Base-by-base conservation (phyloP, 2,113 vertebrate genomes). In the Embiotoca jacksoni region DNA sequence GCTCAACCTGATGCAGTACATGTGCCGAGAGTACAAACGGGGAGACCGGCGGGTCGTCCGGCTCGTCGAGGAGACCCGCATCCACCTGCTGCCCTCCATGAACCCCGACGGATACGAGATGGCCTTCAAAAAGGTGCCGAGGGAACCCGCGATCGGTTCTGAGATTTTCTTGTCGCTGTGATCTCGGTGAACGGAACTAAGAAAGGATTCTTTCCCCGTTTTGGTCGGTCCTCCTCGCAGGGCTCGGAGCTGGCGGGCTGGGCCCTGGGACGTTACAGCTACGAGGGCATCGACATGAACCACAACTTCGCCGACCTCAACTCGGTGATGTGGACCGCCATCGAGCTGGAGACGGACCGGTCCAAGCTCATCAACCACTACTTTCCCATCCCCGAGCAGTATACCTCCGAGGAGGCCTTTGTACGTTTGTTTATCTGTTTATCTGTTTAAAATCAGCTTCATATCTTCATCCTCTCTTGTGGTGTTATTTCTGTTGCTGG, bases 71-170 rank as follows among this genome's bases (percentile, higher is more conserved):
- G 96, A 96, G 58, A 98, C 97, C 0, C 96, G 97, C 78, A 98
- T 99, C 89, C 97, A 99, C 89, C 93, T 99, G 0, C 94, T 99
- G 80, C 97, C 97, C 0, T 97, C 97, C 0, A 95, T 98, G 92
- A 99, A 99, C 87, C 97, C 97, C 0, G 97, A 99, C 0, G 97
- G 96, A 84, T 98, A 99, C 0, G 97, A 99, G 90, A 92, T 96
- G 85, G 97, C 97, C 49, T 95, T 93, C 0, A 96, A 96, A 87
- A 97, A 95, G 96, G 97, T 98, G 36, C 35, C 32, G 15, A 23
- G 23, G 23, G 36, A 31, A 41, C 6, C 32, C 7, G 2, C 5
- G 3, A 15, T 32, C 7, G 23, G 33, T 36, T 13, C n/a, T 3
- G 11, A 8, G 1, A n/a, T 35, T 23, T 23, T 23, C 23, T 23